Evolutionary conservation across 2,797 vertebrate species (phyloP), one percentile per base, ranked within the genome.

Genomic region (Molossus molossus): DNA sequence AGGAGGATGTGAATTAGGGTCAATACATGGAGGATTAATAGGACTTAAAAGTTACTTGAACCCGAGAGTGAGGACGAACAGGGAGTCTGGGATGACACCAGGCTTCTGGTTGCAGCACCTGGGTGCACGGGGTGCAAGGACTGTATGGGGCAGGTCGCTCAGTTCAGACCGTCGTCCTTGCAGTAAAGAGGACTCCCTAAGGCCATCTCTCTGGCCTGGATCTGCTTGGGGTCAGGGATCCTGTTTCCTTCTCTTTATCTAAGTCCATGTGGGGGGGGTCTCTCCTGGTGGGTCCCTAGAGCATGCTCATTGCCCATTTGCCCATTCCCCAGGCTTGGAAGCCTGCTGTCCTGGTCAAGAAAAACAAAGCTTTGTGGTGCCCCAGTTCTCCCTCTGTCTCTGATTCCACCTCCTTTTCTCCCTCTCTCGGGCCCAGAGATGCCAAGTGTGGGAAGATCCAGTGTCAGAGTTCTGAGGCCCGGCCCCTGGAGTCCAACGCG

Each of bases 391-490:
- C 5, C 23, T 11, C 50, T 50, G 21, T 48, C 73, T 76, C 90
- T 92, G 13, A 91, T n/a, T n/a, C 12, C 20, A 13, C 72, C 62
- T 81, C 64, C 65, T 86, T 57, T 27, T 48, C 12, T 62, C 48
- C 13, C 37, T 37, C 40, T 88, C 48, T 21, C 40, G 53, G 80
- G 94, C 90, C 93, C 96, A 99, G 99, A 88, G 99, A 99, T 96
- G 99, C 99, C 58, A 99, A 99, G 97, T 99, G 99, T 91, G 99
- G 99, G 80, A 99, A 99, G 98, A 99, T 99, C 98, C 99, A 99
- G 98, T 99, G 99, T 97, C 98, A 98, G 96, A 99, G 99, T 50
- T 97, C 99, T 6, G 99, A 99, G 60, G 88, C 97, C 60, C 99
- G 99, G 79, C 99, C 99, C 29, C 97, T 99, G 79, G 99, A 99